These are phyloP conservation scores for Papilio demoleus DNA, from an alignment of 2,888 invertebrate genomes.

Conservation along the genomic window DNA sequence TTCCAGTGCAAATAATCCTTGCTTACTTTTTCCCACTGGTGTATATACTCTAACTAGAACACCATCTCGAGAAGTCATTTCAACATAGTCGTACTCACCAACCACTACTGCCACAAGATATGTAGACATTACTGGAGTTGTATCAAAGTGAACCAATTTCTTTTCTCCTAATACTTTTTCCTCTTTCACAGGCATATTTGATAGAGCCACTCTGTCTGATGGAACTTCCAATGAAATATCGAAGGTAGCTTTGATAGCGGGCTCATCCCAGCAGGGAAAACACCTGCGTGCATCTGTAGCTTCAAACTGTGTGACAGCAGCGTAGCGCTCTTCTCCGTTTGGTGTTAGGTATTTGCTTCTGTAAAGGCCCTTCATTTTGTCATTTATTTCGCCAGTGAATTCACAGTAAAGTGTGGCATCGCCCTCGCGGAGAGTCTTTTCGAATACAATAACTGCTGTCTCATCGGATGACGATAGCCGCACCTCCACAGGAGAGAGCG, in stretches of 20 bases:
- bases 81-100: constrained; percentile 97
- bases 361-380: constrained; percentile 98
- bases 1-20: constrained; percentile 95
- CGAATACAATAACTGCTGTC: constrained; percentile 87
- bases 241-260: constrained; percentile 97
- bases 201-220: constrained; percentile 91
- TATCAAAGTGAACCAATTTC: constrained; percentile 88
- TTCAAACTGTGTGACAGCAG: constrained; percentile 96
- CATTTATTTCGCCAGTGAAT: constrained; percentile 94
- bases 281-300: constrained; percentile 95
- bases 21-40: constrained; percentile 95
- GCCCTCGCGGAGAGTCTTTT: constrained; percentile 82
- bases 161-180: constrained; percentile 75
- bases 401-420: constrained; percentile 85
- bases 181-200: constrained; percentile 92
- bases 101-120: constrained; percentile 97
- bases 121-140: constrained; percentile 97
- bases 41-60: constrained; percentile 92
- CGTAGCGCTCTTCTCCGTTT: constrained; percentile 90
- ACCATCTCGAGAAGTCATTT: constrained; percentile 92
- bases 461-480: constrained; percentile 84
- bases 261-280: constrained; percentile 99
- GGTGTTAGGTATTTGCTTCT: constrained; percentile 92
- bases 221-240: constrained; percentile 94
- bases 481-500: constrained; percentile 65